Conservation (phyloP, 2,888 invertebrate genomes). For the Protonemura montana region DNA sequence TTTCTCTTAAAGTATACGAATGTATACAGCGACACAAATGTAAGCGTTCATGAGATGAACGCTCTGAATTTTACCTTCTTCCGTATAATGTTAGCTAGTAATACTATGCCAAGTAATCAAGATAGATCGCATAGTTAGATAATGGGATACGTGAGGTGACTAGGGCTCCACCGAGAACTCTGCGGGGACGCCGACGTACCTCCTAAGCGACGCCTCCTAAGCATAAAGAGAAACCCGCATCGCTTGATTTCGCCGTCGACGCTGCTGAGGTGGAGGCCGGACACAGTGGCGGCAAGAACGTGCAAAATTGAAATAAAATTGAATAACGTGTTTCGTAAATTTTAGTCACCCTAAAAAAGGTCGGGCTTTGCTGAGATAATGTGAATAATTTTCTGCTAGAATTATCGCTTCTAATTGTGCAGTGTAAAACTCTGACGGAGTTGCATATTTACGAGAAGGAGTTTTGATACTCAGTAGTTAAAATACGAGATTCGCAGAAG, state of each 20-base stretch:
- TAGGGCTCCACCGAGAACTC: neutral
- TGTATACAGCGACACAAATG: neutral
- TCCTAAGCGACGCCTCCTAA: neutral
- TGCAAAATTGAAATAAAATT: no score
- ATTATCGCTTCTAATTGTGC: no score
- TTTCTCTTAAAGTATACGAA: no score
- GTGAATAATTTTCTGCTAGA: no score
- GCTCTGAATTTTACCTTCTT: neutral
- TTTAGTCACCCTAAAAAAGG: no score
- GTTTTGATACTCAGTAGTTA: no score
- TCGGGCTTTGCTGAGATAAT: no score
- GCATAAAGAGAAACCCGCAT: neutral
- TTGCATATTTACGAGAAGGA: no score
- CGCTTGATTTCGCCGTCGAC: neutral
- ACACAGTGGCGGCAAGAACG: neutral
- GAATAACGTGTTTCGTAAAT: no score
- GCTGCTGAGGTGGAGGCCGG: neutral
- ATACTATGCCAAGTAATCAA: neutral
- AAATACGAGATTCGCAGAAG: no score
- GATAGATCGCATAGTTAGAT: slow-evolving; percentile 7
- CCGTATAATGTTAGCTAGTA: neutral
- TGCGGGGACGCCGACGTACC: neutral
- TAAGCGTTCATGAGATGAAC: neutral
- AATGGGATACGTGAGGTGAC: neutral
- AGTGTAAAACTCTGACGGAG: no score